Percentiles rank a stretch among this genome's conserved stretches.
Evolutionary conservation across 2,797 vertebrate genomes (phyloP).

Genomic region (Chrysocyon brachyurus): DNA sequence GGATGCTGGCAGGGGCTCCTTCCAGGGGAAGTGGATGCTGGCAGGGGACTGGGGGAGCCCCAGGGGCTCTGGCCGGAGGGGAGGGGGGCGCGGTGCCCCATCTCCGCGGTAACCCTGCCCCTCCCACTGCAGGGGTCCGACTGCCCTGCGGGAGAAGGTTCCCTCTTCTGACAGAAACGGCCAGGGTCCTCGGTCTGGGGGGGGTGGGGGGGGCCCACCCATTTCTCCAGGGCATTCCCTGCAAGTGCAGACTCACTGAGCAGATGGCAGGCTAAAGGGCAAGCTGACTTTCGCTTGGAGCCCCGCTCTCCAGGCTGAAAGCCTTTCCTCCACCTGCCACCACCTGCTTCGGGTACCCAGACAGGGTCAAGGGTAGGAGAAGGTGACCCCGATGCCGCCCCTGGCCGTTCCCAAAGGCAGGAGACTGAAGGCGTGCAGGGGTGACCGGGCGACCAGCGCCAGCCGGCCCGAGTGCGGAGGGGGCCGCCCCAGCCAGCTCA

Average conservation of each 20-base stretch:
- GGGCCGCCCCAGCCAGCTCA: conserved; percentile 78
- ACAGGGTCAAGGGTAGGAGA: neutral
- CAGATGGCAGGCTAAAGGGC: conserved; percentile 44
- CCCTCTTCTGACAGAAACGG: neutral
- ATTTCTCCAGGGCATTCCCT: conserved; percentile 15
- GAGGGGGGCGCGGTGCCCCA: neutral
- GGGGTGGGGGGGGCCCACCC: neutral
- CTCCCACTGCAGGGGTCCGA: neutral
- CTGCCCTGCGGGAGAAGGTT: neutral
- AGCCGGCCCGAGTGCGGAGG: neutral
- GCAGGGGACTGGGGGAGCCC: no score
- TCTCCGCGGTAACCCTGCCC: neutral
- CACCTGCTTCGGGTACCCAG: neutral
- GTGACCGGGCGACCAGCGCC: neutral
- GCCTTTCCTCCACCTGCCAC: neutral
- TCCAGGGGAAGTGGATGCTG: no score
- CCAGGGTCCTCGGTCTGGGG: neutral
- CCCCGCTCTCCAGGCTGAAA: neutral
- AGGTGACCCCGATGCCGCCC: neutral
- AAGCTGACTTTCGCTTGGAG: conserved; percentile 6
- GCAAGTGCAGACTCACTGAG: conserved; percentile 10
- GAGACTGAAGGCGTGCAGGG: neutral
- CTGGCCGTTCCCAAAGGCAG: neutral
- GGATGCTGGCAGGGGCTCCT: no score
- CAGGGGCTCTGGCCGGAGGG: neutral